A percentile compares a stretch with the other conserved stretches of the same genome.
Conservation (phyloP, 2,888 invertebrate genomes). For the Acleris cristana region DNA sequence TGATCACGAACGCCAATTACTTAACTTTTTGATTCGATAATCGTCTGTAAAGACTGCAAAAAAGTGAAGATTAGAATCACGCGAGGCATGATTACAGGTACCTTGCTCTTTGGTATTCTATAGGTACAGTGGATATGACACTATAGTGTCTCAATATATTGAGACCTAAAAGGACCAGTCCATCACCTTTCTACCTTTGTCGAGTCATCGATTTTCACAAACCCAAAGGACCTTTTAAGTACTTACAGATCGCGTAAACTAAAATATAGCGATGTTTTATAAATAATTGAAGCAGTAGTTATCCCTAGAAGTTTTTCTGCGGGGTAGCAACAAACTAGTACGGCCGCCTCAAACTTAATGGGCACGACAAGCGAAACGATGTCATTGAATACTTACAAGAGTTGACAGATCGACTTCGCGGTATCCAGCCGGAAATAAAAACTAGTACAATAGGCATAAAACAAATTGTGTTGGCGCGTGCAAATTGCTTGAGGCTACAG, state of each 20-base stretch:
- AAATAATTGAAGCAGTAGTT: not conserved
- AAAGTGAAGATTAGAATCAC: constrained; percentile 12
- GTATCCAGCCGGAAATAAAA: constrained; percentile 64
- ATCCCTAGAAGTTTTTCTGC: not conserved
- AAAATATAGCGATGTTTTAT: not conserved
- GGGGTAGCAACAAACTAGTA: constrained; percentile 1
- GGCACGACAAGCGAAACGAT: constrained; percentile 39
- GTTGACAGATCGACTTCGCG: constrained; percentile 41
- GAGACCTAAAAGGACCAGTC: too few relatives aligned
- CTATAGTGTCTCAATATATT: too few relatives aligned
- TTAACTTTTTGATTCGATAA: constrained; percentile 15
- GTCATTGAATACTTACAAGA: constrained; percentile 47
- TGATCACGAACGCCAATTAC: constrained; percentile 13
- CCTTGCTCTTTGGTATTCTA: not conserved
- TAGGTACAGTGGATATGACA: too few relatives aligned
- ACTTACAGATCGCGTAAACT: too few relatives aligned
- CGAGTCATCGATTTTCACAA: too few relatives aligned
- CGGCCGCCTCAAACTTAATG: constrained; percentile 34
- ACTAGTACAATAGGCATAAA: constrained; percentile 61
- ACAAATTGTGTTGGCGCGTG: constrained; percentile 69
- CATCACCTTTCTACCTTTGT: too few relatives aligned
- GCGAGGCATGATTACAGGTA: constrained; percentile 3
- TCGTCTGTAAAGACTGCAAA: constrained; percentile 14
- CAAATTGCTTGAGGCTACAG: constrained; percentile 72
- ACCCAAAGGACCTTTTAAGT: too few relatives aligned